These are phyloP conservation scores for Poeciliopsis turneri DNA, from an alignment of 2,797 vertebrate species.

Conservation along the genomic window DNA sequence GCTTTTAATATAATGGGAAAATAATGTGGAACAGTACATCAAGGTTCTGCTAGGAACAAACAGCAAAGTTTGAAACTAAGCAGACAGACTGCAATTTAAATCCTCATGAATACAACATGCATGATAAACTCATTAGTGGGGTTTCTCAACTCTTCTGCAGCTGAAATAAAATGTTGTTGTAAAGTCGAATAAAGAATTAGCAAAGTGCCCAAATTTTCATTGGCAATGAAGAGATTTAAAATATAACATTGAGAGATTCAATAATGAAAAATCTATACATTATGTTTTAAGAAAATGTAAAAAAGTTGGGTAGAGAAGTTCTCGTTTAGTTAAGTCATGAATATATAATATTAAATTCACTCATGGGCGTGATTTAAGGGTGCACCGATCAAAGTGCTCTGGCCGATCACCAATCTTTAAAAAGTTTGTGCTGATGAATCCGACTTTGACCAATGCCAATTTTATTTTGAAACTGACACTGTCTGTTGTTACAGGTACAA, in stretches of 20 bases:
- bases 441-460: background rate
- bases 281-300: background rate
- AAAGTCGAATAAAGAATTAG: slow-evolving; percentile 1
- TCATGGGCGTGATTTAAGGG: background rate
- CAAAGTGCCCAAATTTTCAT: slow-evolving; percentile 6
- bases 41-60: slow-evolving; percentile 52
- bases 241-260: background rate
- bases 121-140: slow-evolving; percentile 42
- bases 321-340: background rate
- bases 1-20: slow-evolving; percentile 54
- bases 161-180: background rate
- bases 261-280: background rate
- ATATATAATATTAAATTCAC: background rate
- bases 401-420: background rate
- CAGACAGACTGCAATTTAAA: slow-evolving; percentile 43
- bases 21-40: slow-evolving; percentile 36
- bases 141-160: slow-evolving; percentile 13
- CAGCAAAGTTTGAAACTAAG: slow-evolving; percentile 27
- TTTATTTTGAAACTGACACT: background rate
- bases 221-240: background rate
- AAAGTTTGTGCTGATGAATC: background rate
- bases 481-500: background rate
- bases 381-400: background rate
- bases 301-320: background rate
- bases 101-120: slow-evolving; percentile 34